Base-by-base conservation (phyloP, 2,113 vertebrate species). In the Ondatra zibethicus region DNA sequence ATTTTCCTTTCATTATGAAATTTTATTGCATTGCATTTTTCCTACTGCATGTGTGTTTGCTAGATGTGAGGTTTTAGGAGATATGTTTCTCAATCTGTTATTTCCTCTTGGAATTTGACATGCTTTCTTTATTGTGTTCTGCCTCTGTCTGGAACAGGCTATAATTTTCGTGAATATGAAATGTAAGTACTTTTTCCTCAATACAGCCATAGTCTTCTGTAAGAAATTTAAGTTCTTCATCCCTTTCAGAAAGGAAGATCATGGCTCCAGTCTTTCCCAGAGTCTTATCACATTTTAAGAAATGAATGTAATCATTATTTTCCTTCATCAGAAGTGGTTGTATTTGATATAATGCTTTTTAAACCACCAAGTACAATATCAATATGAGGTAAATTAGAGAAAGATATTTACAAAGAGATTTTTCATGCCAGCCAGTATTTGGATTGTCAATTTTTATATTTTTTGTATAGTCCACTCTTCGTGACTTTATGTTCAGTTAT, bases 361-460 rank as follows among this genome's bases (percentile, higher is more conserved):
- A 87, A 78, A 66, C 21, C 42, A 89, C 14, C 80, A 89, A 94
- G 82, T 81, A 84, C 63, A 95, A 82, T 96, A 91, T 80, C 42
- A 96, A 33, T 72, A 70, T 52, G 23, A 76, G 29, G 45, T 75
- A 14, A 94, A 93, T 85, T 88, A 85, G 80, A 94, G 16, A 7
- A 86, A 52, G 19, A 95, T 52, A 80, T 97, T 96, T 96, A 52
- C 16, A 76, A 72, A 94, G 61, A 75, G 68, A 96, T 92, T 93
- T 72, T 4, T 52, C 5, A 29, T 66, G 8, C 7, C 50, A 88
- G n/a, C 10, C 17, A 68, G n/a, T 92, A 90, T 78, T 66, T 33
- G 31, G 36, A 70, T 1, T 70, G 23, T n/a, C 36, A 52, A 33
- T 95, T 76, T 96, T 95, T 63, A 84, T 75, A 75, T 89, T 42